A percentile compares a stretch with the other conserved stretches of the same genome.
Conservation (phyloP, 2,888 invertebrate genomes). For the Dryobota labecula region DNA sequence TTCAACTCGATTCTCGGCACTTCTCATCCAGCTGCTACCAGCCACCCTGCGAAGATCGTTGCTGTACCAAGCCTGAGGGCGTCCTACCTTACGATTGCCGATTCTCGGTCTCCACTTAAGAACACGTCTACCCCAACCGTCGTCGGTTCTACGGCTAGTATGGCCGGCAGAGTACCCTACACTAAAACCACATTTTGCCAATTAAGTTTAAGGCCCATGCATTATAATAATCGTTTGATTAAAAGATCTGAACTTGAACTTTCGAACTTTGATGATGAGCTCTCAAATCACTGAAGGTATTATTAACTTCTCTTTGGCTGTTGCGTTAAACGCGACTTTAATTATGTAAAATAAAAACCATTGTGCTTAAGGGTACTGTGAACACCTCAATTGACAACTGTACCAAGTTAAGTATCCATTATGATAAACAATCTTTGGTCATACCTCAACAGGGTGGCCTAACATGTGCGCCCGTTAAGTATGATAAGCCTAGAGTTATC, state of each 20-base stretch:
- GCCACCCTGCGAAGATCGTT: too few relatives aligned
- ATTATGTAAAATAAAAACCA: not conserved
- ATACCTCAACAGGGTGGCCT: conserved; percentile 29
- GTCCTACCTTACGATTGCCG: too few relatives aligned
- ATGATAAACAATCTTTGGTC: conserved; percentile 3
- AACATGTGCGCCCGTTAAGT: conserved; percentile 40
- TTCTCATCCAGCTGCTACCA: too few relatives aligned
- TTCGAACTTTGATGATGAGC: not conserved
- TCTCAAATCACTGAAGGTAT: not conserved
- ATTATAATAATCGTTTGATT: not conserved
- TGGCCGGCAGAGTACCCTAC: not conserved
- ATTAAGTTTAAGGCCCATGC: not conserved
- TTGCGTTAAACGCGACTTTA: not conserved
- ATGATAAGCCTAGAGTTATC: conserved; percentile 42
- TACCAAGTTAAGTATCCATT: conserved; percentile 18
- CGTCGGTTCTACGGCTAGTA: not conserved
- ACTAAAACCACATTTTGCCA: not conserved
- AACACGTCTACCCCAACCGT: too few relatives aligned
- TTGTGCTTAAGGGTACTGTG: not conserved
- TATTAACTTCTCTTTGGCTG: not conserved
- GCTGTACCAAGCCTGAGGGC: too few relatives aligned
- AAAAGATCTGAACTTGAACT: not conserved
- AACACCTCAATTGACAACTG: not conserved
- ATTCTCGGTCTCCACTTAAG: too few relatives aligned
- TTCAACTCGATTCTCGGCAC: too few relatives aligned